Conservation (phyloP, 2,113 vertebrate species). For the Echinops telfairi region DNA sequence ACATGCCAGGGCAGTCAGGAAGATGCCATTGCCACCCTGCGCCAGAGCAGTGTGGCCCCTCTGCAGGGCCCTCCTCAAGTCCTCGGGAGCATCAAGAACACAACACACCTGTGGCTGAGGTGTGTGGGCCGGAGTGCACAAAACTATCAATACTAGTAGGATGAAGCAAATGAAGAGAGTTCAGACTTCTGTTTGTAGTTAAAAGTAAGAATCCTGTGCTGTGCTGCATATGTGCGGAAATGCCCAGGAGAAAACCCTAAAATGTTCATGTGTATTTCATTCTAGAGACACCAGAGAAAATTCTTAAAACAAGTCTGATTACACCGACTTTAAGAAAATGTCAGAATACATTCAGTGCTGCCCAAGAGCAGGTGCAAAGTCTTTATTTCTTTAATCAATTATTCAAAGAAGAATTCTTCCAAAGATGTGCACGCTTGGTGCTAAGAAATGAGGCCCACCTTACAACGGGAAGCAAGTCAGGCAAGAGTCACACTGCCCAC, state of each 20-base stretch:
- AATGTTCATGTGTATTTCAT: constrained; percentile 34
- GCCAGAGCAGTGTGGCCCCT: too few relatives aligned
- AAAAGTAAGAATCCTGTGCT: background rate
- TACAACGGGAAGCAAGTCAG: background rate
- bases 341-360: background rate
- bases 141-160: too few relatives aligned
- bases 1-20: too few relatives aligned
- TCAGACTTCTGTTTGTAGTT: background rate
- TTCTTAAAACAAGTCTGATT: too few relatives aligned
- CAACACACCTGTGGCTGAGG: background rate
- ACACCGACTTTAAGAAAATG: background rate
- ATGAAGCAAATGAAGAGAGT: background rate
- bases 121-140: too few relatives aligned
- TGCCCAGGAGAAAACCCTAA: background rate
- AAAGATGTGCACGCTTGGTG: background rate
- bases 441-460: background rate
- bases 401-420: constrained; percentile 22
- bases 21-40: too few relatives aligned
- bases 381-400: background rate
- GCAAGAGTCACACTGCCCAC: background rate
- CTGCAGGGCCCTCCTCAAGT: too few relatives aligned
- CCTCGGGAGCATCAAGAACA: too few relatives aligned
- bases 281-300: constrained; percentile 31
- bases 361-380: background rate
- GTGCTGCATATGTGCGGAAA: background rate